Evolutionary conservation across 1,140 invertebrate genomes (phyloP).

Genomic region (Dryas iulia): DNA sequence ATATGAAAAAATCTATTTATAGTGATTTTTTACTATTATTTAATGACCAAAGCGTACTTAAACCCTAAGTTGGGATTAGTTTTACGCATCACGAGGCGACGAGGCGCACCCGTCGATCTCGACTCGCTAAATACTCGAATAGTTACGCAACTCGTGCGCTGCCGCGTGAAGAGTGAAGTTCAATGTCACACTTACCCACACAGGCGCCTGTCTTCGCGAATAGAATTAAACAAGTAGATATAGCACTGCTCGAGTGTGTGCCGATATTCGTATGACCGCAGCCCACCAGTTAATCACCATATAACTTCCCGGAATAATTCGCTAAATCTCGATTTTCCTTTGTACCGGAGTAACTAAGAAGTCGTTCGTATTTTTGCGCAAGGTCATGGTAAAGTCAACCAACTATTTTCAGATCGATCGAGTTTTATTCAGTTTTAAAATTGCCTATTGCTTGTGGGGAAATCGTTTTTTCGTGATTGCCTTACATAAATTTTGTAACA

Average conservation of each 20-base stretch:
- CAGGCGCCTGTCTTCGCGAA: constrained; percentile 25
- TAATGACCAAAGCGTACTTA: not conserved
- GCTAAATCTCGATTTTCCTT: constrained; percentile 68
- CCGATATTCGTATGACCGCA: constrained; percentile 67
- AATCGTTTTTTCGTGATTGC: not conserved
- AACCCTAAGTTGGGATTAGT: not conserved
- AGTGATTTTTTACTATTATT: not conserved
- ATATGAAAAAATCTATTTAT: not conserved
- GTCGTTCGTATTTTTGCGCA: constrained; percentile 64
- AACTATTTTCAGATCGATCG: constrained; percentile 49
- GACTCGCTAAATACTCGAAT: constrained; percentile 12
- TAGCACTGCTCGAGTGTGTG: constrained; percentile 36
- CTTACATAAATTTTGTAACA: no score
- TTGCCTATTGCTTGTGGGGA: not conserved
- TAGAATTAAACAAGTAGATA: constrained; percentile 29
- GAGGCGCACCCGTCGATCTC: not conserved
- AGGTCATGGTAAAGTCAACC: constrained; percentile 70
- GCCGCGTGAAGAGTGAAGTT: constrained; percentile 78
- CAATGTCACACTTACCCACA: constrained; percentile 73
- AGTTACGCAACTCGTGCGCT: constrained; percentile 70
- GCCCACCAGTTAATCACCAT: constrained; percentile 68
- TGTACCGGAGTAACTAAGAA: constrained; percentile 44
- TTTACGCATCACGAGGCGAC: not conserved
- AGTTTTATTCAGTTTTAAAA: constrained; percentile 22
- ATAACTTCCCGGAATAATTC: constrained; percentile 73